Conservation (phyloP, 2,797 vertebrate species). For the Tolypeutes matacus region DNA sequence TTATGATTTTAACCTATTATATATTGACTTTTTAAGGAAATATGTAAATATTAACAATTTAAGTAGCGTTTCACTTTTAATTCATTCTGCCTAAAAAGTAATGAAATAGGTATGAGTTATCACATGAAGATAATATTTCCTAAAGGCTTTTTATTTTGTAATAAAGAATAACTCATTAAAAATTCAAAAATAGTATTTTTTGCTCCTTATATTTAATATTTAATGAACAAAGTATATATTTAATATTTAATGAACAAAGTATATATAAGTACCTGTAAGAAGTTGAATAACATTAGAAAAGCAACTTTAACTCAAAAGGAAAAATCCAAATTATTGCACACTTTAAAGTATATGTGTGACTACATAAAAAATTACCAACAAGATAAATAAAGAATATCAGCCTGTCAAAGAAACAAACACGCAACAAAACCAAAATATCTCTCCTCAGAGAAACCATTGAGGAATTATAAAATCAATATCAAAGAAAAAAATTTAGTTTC, state of each 20-base stretch:
- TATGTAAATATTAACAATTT: neutral
- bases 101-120: neutral
- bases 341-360: neutral
- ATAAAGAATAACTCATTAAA: neutral
- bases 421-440: neutral
- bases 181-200: neutral
- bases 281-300: neutral
- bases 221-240: neutral
- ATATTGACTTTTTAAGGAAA: neutral
- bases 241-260: neutral
- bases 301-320: neutral
- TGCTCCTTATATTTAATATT: neutral
- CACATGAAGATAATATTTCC: neutral
- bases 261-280: neutral
- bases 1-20: neutral
- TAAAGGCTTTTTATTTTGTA: neutral
- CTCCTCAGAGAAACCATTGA: neutral
- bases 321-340: neutral
- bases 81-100: neutral
- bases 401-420: neutral
- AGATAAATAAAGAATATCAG: neutral
- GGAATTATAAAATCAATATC: neutral
- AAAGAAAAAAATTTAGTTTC: neutral
- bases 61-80: neutral
- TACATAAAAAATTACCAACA: neutral